These are phyloP conservation scores for Lethenteron reissneri DNA, from an alignment of 2,113 vertebrate genomes.

Conservation along the genomic window DNA sequence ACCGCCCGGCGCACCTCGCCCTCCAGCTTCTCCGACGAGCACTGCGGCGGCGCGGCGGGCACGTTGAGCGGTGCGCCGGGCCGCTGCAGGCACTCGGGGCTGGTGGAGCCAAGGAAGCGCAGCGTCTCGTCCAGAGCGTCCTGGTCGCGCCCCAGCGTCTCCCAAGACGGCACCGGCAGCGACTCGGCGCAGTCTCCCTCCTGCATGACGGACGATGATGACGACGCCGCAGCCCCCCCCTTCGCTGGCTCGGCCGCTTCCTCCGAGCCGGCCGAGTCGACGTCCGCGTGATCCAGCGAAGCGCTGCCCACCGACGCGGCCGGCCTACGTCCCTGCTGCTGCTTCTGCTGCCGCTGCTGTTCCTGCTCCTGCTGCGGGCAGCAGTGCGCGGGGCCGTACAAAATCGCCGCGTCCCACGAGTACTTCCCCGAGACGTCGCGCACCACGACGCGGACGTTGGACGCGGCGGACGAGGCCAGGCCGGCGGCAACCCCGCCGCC, in stretches of 20 bases:
- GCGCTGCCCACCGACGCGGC: no score
- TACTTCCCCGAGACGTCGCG: slow-evolving; percentile 94
- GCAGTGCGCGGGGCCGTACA: slow-evolving; percentile 52
- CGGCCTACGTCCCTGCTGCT: no score
- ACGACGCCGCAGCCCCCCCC: not conserved
- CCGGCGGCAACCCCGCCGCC: not conserved
- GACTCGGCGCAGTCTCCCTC: not conserved
- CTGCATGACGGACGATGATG: not conserved
- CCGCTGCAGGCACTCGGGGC: slow-evolving; percentile 77
- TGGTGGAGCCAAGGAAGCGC: slow-evolving; percentile 46
- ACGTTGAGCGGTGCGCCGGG: slow-evolving; percentile 73
- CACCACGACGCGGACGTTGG: slow-evolving; percentile 67
- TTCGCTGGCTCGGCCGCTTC: not conserved
- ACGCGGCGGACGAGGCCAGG: slow-evolving; percentile 17
- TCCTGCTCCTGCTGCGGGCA: not conserved
- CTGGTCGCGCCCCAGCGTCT: slow-evolving; percentile 49
- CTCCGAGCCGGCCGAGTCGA: not conserved
- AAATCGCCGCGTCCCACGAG: slow-evolving; percentile 63
- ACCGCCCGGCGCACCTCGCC: slow-evolving; percentile 94
- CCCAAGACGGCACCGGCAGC: slow-evolving; percentile 56
- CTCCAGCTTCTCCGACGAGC: slow-evolving; percentile 92
- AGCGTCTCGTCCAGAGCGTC: slow-evolving; percentile 54
- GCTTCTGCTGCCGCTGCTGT: not conserved
- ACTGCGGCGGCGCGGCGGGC: slow-evolving; percentile 62
- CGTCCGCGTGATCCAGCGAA: not conserved